Evolutionary conservation across 92 coral and sea anemone species (phyloP), one percentile per base, ranked within the genome.

Genomic region (Parazoanthus atlanticus): DNA sequence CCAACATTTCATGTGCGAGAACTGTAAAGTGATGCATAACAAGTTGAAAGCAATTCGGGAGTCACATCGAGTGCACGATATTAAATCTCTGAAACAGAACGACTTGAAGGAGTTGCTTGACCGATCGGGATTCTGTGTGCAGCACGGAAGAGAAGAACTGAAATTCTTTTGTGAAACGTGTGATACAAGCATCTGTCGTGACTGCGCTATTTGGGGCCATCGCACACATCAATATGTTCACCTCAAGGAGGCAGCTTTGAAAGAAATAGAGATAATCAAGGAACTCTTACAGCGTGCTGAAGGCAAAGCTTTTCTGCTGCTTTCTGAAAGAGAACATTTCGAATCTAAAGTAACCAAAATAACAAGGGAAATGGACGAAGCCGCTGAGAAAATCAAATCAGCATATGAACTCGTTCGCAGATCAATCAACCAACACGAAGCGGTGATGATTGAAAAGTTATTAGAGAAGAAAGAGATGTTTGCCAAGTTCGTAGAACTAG

Each of bases 81-180:
- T 84, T 40, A 52, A 67, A 84, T 84, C 87, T 10, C 38, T 84
- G 29, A 84, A 70, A 23, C 78, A 70, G 46, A 36, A 28, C 33
- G 87, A 84, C 33, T 23, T 84, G 41, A 84, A 70, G 38, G 87
- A 84, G 19, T 46, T 84, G n/a, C 78, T 84, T 16, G 77, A 84
- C 41, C 87, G 78, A 29, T 84, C 87, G 15, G 87, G 64, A 16
- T 84, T 69, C 40, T 84, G 87, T 8, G 21, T 41, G 6, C 87
- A 41, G 66, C 87, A 84, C 21, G 78, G 78, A 40, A 43, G 41
- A 40, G 87, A 84, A 30, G 87, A 84, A 41, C 28, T 84, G 43
- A 84, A 84, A 31, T 84, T 84, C 66, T 84, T 84, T 49, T 84
- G 87, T 19, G 87, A 84, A 67, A 84, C 87, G 1, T 84, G 87